phyloP scores from a whole-genome alignment of 2,113 vertebrate species.

The Barbus barbus region DNA sequence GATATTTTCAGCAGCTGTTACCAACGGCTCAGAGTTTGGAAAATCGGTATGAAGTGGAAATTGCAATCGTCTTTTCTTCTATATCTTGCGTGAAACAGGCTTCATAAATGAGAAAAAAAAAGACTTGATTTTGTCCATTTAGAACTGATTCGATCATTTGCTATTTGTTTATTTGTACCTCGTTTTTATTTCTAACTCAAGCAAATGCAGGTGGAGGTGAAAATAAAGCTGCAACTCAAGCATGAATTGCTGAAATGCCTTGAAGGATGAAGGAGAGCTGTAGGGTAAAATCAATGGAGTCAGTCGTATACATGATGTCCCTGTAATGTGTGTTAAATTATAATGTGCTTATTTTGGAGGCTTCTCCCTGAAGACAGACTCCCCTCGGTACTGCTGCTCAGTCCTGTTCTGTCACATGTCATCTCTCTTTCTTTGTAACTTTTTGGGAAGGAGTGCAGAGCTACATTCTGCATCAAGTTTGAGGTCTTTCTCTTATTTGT shows the following conservation, averaged over 20 bases:
- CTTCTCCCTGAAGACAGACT: conserved; percentile 44
- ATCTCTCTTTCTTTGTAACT: not conserved
- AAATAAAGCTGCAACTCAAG: not conserved
- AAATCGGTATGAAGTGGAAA: not conserved
- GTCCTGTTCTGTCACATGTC: conserved; percentile 3
- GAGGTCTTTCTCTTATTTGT: not conserved
- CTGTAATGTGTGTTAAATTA: conserved; percentile 44
- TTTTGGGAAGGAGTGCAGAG: not conserved
- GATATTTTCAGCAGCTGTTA: not conserved
- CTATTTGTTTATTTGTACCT: not conserved
- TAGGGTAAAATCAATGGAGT: conserved; percentile 34
- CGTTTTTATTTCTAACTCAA: not conserved
- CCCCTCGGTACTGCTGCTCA: no score
- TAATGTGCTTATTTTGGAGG: conserved; percentile 45
- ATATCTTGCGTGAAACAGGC: not conserved
- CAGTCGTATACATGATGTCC: not conserved
- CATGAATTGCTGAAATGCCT: conserved; percentile 40
- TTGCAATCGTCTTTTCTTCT: not conserved
- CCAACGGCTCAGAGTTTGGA: not conserved
- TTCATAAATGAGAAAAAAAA: not conserved
- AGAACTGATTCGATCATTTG: no score
- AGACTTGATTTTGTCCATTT: no score
- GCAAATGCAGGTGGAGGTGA: not conserved
- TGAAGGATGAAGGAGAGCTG: not conserved
- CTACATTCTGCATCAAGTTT: not conserved